Base-by-base conservation (phyloP, 2,797 vertebrate species). In the Sandelia bainsii region DNA sequence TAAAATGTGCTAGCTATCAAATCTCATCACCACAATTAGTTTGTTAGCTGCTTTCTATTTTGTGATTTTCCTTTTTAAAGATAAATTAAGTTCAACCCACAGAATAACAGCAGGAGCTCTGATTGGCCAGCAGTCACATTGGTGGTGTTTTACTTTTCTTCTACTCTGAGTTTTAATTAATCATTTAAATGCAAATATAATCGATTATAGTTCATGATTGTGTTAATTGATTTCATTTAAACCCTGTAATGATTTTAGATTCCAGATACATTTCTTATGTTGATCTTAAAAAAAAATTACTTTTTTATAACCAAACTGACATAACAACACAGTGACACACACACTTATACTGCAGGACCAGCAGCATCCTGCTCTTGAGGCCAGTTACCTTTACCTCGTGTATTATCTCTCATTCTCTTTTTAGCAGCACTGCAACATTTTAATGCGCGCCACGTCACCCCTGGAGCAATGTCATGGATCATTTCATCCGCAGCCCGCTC, bases 401-500 rank as follows among this genome's bases (percentile, higher is more conserved):
- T 40, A 7, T 58, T 63, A 59, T 73, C 79, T 57, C 66, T 71
- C 72, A 34, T 68, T 46, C 52, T 53, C 62, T 40, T 62, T 32
- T 65, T 48, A 68, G 74, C 68, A n/a, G 68, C 27, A 5, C 46
- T 8, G 51, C 61, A 54, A 53, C 60, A 65, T 80, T 86, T 76
- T 76, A 79, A 83, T 75, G 75, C 17, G n/a, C 75, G 67, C 60
- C 44, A 5, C 71, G 20, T 72, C 81, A 2, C 14, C 72, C 46
- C 56, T 0, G 10, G 49, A 77, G 76, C 68, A 56, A 72, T 34
- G 75, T 69, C 69, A 77, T 51, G 74, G 75, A 80, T 88, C 78
- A 77, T 81, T 87, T 87, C 79, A 62, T 17, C 66, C 62, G 5
- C 65, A 8, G 63, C 57, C 69, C 64, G 56, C 34, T 69, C 72